A percentile compares a stretch with the other conserved stretches of the same genome.
Conservation (phyloP, 1,140 invertebrate genomes). For the Pseudobourletiella spinata region DNA sequence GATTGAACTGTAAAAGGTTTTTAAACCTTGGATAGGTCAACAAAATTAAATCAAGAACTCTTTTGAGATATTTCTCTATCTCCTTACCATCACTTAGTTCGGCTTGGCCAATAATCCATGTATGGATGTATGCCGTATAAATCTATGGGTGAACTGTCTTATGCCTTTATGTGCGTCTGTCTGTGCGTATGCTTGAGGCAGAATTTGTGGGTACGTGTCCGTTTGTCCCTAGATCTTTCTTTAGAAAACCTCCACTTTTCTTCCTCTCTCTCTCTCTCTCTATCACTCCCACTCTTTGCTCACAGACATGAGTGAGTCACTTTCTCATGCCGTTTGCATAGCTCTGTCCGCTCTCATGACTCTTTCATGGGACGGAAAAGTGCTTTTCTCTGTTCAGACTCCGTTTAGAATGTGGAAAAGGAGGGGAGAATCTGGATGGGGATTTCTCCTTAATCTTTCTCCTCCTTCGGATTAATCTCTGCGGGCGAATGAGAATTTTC, state of each 20-base stretch:
- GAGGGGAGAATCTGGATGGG: too few species aligned
- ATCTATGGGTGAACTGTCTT: too few species aligned
- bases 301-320: background rate
- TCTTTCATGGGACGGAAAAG: slow-evolving; percentile 5
- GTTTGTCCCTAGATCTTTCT: too few species aligned
- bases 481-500: background rate
- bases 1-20: background rate
- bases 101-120: background rate
- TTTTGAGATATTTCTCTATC: too few species aligned
- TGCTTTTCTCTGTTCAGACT: background rate
- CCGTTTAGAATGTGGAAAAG: background rate
- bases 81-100: background rate
- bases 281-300: background rate
- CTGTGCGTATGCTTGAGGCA: too few species aligned
- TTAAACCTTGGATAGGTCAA: slow-evolving; percentile 6
- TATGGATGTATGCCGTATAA: too few species aligned
- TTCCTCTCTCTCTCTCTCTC: too few species aligned
- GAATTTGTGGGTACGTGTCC: too few species aligned
- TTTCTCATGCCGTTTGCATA: background rate
- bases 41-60: slow-evolving; percentile 7
- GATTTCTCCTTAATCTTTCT: too few species aligned
- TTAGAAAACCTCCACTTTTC: too few species aligned
- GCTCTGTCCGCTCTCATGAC: background rate
- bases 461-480: background rate
- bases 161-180: too few species aligned